Base-by-base conservation (phyloP, 2,113 vertebrate species). In the Carassius gibelio region DNA sequence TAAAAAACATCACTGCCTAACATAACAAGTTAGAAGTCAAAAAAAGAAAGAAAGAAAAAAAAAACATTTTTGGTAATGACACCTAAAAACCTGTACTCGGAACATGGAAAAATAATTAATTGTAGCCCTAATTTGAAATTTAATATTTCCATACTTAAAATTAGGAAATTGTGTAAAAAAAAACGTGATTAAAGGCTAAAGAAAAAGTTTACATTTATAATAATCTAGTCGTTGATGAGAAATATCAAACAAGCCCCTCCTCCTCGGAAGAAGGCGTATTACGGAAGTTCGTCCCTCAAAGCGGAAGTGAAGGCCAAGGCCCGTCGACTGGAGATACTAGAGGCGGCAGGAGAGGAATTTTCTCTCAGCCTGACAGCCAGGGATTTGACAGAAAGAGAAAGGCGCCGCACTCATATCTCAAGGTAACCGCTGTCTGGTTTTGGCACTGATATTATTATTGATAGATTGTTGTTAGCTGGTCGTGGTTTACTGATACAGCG, bases 251-350 rank as follows among this genome's bases (percentile, higher is more conserved):
- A 21, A 77, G 62, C 61, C 68, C 78, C 57, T 8, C 79, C 90
- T 89, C 88, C 11, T 91, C 88, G 90, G 89, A 90, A 93, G 93
- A 94, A 91, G 94, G 94, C 90, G 93, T 93, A 92, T 94, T 93
- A 92, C 93, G 93, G 93, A 95, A 94, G 92, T 92, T 84, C 10
- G 61, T 59, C 72, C 87, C 72, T 84, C 88, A 86, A 92, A 93
- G 92, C 95, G 94, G 95, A 95, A 95, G 91, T 91, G 90, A 94
- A 94, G 93, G 95, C 94, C 92, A 79, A 91, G 93, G 92, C 92
- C 89, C 89, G 85, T 91, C 87, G 88, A 93, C 83, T 71, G 71
- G 75, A 74, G 89, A 92, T 61, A 89, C 90, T 91, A 92, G 90
- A 85, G 90, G 81, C 87, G 88, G 86, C 85, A 83, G 91, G 87